These are phyloP conservation scores for Callimorpha dominula DNA, from an alignment of 2,888 invertebrate genomes.

Conservation along the genomic window DNA sequence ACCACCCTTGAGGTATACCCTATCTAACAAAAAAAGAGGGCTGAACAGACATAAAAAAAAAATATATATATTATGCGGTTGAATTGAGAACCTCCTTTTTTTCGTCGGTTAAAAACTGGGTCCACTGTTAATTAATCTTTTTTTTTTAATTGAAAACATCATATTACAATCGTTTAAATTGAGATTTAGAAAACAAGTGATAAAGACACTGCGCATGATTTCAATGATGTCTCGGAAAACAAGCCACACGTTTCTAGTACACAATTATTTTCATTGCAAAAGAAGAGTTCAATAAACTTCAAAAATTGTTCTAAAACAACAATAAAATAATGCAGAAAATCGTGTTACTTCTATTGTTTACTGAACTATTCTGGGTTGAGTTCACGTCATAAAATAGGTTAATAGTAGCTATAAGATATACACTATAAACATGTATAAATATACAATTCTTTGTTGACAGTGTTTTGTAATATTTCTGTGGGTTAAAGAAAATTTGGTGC, in stretches of 20 bases:
- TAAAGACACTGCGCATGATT: neutral
- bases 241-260: neutral
- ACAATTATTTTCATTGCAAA: neutral
- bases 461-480: neutral
- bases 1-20: no score
- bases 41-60: no score
- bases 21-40: no score
- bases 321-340: neutral
- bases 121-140: neutral
- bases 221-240: neutral
- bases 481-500: neutral
- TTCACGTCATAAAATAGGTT: constrained; percentile 41
- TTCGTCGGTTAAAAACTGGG: no score
- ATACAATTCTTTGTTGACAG: constrained; percentile 13
- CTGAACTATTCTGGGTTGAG: constrained; percentile 6
- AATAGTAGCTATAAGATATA: constrained; percentile 32
- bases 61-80: no score
- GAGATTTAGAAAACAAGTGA: neutral
- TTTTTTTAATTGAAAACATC: no score
- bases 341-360: constrained; percentile 10
- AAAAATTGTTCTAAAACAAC: neutral
- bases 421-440: constrained; percentile 9
- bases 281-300: neutral
- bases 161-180: neutral
- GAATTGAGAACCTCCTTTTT: no score